These are phyloP conservation scores for Temnothorax ravouxi DNA, from an alignment of 2,888 invertebrate species.

Conservation along the genomic window DNA sequence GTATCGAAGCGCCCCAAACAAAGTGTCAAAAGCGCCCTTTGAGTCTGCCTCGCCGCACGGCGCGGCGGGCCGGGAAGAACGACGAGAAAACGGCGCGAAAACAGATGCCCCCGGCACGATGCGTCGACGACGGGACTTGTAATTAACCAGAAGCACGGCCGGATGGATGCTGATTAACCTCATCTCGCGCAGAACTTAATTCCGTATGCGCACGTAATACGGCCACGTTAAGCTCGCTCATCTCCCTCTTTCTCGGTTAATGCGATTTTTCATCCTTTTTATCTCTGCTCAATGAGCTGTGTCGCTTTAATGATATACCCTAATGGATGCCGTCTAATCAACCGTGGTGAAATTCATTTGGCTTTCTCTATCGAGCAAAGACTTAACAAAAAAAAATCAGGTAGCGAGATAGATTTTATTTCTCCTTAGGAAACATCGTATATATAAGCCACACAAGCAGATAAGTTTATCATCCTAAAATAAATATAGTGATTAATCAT, in stretches of 20 bases:
- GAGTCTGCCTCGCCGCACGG: slow-evolving; percentile 48
- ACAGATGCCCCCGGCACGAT: slow-evolving; percentile 68
- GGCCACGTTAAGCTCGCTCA: slow-evolving; percentile 18
- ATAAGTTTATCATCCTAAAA: not conserved
- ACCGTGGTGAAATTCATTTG: slow-evolving; percentile 27
- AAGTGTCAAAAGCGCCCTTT: slow-evolving; percentile 73
- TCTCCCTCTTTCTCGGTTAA: slow-evolving; percentile 13
- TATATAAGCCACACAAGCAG: not conserved
- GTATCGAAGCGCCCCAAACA: slow-evolving; percentile 63
- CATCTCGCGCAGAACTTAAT: slow-evolving; percentile 54
- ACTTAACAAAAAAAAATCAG: not conserved
- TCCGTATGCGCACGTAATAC: slow-evolving; percentile 15
- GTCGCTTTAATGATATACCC: slow-evolving; percentile 47
- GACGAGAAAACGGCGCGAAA: slow-evolving; percentile 66
- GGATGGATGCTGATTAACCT: slow-evolving; percentile 74
- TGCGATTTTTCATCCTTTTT: slow-evolving; percentile 11
- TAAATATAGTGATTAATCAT: not conserved
- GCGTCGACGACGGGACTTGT: slow-evolving; percentile 69
- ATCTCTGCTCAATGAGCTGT: not conserved
- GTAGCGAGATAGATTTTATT: not conserved
- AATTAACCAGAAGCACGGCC: slow-evolving; percentile 71
- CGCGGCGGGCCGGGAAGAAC: slow-evolving; percentile 24
- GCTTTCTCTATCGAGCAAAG: not conserved
- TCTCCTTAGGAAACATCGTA: not conserved
- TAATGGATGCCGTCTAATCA: slow-evolving; percentile 27